phyloP scores from a whole-genome alignment of 2,888 invertebrate species.

The Erpobdella octoculata region DNA sequence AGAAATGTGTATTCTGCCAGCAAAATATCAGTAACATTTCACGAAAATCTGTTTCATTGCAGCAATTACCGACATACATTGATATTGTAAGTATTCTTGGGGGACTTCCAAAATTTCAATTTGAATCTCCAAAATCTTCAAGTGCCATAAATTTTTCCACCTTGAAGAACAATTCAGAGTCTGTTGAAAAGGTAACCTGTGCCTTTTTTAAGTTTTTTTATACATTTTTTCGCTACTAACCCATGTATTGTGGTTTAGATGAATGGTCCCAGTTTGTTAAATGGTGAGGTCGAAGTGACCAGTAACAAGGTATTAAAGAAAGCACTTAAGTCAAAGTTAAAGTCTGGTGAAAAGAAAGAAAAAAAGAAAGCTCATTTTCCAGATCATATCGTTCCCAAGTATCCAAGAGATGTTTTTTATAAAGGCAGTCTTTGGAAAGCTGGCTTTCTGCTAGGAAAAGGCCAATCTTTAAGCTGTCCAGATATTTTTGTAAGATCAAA shows the following conservation, averaged over 20 bases:
- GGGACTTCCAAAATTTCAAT: not conserved
- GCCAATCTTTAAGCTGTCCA: constrained; percentile 75
- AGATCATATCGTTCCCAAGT: constrained; percentile 37
- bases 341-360: not conserved
- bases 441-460: constrained; percentile 26
- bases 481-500: constrained; percentile 64
- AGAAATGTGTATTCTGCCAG: constrained; percentile 24
- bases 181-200: not conserved
- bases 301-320: constrained; percentile 3
- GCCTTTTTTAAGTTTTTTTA: no score
- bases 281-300: not conserved
- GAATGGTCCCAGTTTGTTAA: no score
- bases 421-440: constrained; percentile 43
- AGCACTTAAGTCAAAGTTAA: not conserved
- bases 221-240: no score
- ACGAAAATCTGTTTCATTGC: constrained; percentile 4
- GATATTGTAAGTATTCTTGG: not conserved
- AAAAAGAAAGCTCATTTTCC: constrained; percentile 27
- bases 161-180: not conserved
- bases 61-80: constrained; percentile 17
- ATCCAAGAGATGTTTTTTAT: constrained; percentile 49
- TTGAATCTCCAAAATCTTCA: not conserved
- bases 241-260: no score
- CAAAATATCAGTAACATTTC: constrained; percentile 12
- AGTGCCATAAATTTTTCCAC: not conserved